Conservation (phyloP, 1,140 invertebrate genomes). For the Delia radicum region DNA sequence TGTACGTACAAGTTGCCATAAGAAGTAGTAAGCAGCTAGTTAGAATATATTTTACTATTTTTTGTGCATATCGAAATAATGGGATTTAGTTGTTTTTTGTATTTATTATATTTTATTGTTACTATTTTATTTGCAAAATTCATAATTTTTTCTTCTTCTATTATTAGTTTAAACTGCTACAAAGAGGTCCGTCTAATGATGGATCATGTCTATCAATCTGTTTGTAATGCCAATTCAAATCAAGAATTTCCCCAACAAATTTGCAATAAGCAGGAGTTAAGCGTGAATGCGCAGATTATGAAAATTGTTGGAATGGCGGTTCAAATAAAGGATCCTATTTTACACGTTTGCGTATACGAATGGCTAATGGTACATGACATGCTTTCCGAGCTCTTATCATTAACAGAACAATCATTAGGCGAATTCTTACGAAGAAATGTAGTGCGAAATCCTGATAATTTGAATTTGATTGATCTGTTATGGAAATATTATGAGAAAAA, state of each 20-base stretch:
- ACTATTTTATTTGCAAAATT: too few species aligned
- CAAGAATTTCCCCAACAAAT: constrained; percentile 19
- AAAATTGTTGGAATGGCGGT: constrained; percentile 59
- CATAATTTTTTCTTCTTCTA: not conserved
- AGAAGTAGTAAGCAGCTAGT: too few species aligned
- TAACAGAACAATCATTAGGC: constrained; percentile 79
- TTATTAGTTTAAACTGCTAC: constrained; percentile 77
- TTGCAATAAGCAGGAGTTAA: constrained; percentile 27
- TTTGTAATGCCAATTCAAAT: constrained; percentile 41
- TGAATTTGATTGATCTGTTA: constrained; percentile 79
- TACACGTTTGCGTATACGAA: constrained; percentile 89
- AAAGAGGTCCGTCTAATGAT: constrained; percentile 81
- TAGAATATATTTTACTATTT: too few species aligned
- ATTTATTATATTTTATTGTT: too few species aligned
- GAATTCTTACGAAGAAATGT: constrained; percentile 71
- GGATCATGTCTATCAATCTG: constrained; percentile 72
- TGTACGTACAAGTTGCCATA: too few species aligned
- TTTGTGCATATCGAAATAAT: too few species aligned
- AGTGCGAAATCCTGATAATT: constrained; percentile 58
- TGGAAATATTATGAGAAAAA: constrained; percentile 96
- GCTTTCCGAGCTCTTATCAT: constrained; percentile 74
- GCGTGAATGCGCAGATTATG: constrained; percentile 47
- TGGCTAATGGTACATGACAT: constrained; percentile 80
- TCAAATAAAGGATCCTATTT: constrained; percentile 75
- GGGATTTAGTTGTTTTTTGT: too few species aligned